These are phyloP conservation scores for Actinia tenebrosa DNA, from an alignment of 64 coral and sea anemone genomes.

Conservation along the genomic window DNA sequence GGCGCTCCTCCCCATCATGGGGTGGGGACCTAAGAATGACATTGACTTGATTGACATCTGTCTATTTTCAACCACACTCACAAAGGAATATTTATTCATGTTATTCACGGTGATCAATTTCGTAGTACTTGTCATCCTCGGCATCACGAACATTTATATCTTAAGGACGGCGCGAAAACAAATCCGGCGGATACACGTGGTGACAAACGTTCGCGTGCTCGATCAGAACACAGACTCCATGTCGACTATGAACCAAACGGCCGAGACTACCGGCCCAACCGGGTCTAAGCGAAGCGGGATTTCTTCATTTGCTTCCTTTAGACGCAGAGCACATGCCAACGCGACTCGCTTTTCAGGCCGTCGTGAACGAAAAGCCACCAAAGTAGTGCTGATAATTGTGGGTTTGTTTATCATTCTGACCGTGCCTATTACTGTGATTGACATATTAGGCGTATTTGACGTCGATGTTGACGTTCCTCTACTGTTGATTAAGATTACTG, in stretches of 20 bases:
- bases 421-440: conserved; percentile 46
- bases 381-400: conserved; percentile 47
- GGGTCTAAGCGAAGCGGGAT: neutral
- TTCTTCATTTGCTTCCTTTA: neutral
- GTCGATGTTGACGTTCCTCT: conserved; percentile 3
- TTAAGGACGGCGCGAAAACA: conserved; percentile 73
- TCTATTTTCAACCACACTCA: conserved; percentile 66
- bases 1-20: conserved; percentile 63
- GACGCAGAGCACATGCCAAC: neutral
- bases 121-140: conserved; percentile 53
- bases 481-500: conserved; percentile 40
- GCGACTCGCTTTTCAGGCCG: neutral
- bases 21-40: conserved; percentile 37
- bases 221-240: conserved; percentile 1
- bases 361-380: conserved; percentile 31
- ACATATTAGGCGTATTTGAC: conserved; percentile 17
- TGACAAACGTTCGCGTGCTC: neutral
- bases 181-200: conserved; percentile 59
- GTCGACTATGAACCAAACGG: conserved; percentile 5
- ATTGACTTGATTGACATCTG: conserved; percentile 60
- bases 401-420: conserved; percentile 40
- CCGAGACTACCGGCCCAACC: neutral
- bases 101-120: conserved; percentile 86
- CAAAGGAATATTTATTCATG: conserved; percentile 54
- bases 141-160: conserved; percentile 71